A percentile compares a stretch with the other conserved stretches of the same genome.
phyloP scores from a whole-genome alignment of 2,113 vertebrate species.

The Zosterops borbonicus region DNA sequence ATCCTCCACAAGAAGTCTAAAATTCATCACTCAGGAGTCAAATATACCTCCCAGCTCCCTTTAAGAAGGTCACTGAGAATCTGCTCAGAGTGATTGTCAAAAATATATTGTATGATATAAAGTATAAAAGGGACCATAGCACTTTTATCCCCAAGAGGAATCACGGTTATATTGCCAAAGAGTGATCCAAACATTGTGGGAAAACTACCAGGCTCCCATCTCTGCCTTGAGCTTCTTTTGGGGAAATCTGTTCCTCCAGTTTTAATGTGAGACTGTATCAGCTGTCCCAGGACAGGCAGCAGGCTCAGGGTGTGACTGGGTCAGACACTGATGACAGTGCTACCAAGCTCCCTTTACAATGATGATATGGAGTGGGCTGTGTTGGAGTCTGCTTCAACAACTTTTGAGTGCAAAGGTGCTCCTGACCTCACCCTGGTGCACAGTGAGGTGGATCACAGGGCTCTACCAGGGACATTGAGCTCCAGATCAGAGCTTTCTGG shows the following conservation, averaged over 20 bases:
- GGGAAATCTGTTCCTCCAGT: not conserved
- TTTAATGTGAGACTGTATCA: fast-evolving
- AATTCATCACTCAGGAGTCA: slow-evolving; percentile 17
- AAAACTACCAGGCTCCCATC: not conserved
- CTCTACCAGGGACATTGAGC: not conserved
- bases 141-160: not conserved
- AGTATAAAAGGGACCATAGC: not conserved
- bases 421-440: not conserved
- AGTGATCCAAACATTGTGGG: not conserved
- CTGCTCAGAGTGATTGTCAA: not conserved
- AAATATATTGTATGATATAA: not conserved
- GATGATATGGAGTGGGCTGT: not conserved
- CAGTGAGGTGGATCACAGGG: fast-evolving
- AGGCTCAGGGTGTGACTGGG: not conserved
- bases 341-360: not conserved
- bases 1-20: slow-evolving; percentile 25
- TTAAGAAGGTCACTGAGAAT: slow-evolving; percentile 43
- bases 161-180: not conserved
- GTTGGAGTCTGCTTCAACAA: not conserved
- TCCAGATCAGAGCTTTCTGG: not conserved
- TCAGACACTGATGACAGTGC: not conserved
- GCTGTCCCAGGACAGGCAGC: not conserved
- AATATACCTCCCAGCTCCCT: not conserved
- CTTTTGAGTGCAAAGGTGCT: not conserved
- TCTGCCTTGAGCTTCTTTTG: not conserved